Conservation (phyloP, 2,797 vertebrate genomes). For the Echiichthys vipera region DNA sequence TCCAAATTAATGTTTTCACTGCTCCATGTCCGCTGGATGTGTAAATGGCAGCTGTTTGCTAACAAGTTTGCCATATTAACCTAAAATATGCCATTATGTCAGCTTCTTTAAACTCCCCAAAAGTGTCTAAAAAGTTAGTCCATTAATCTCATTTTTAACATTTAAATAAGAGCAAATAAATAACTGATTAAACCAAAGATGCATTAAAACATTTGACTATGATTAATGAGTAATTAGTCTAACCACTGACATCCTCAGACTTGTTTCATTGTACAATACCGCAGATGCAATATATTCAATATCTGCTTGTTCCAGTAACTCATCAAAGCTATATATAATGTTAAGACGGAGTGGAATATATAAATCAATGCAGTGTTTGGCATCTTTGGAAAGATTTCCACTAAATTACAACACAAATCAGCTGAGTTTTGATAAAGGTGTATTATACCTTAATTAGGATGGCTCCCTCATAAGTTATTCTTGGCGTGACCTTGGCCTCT, state of each 20-base stretch:
- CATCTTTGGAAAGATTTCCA: background rate
- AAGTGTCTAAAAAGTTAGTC: too few relatives aligned
- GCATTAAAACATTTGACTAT: background rate
- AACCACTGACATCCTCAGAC: background rate
- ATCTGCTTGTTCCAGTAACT: background rate
- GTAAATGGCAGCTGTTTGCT: background rate
- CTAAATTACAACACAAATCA: background rate
- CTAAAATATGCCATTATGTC: background rate
- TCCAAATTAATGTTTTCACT: background rate
- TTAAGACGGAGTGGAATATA: background rate
- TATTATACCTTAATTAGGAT: constrained; percentile 9
- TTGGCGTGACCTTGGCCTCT: constrained; percentile 32
- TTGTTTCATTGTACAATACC: background rate
- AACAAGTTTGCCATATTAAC: background rate
- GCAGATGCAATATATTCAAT: background rate
- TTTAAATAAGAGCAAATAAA: background rate
- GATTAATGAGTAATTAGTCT: background rate
- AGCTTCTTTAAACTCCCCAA: background rate
- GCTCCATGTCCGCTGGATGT: background rate
- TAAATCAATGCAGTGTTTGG: background rate
- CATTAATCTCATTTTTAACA: background rate
- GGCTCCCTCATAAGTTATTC: constrained; percentile 31
- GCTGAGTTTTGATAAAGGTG: background rate
- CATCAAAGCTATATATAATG: background rate
- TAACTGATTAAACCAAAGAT: background rate